Percentiles rank a stretch among this genome's conserved stretches.
phyloP scores from a whole-genome alignment of 2,113 vertebrate genomes.

The Oceanites oceanicus region DNA sequence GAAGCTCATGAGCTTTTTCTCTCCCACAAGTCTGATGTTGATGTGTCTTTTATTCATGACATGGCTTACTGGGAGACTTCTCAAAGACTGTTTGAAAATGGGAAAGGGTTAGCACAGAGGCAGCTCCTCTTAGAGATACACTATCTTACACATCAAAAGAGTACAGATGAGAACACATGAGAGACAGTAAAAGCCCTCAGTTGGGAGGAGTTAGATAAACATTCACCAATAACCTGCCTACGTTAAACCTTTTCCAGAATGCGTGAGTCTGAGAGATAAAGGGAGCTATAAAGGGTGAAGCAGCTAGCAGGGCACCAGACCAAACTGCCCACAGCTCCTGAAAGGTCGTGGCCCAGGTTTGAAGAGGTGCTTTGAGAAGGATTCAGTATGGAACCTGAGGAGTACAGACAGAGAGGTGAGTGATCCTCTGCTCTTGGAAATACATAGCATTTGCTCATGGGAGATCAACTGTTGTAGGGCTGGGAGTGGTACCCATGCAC shows the following conservation, averaged over 20 bases:
- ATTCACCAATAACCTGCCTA: constrained; percentile 51
- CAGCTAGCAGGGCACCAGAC: not conserved
- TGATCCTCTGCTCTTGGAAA: not conserved
- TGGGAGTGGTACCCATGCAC: not conserved
- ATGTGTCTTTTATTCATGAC: not conserved
- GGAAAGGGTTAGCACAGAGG: not conserved
- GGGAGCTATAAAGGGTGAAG: constrained; percentile 60
- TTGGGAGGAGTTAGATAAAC: constrained; percentile 56
- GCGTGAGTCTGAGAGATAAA: constrained; percentile 44
- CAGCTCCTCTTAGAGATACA: not conserved
- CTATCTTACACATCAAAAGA: constrained; percentile 64
- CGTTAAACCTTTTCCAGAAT: constrained; percentile 43
- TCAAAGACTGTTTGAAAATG: not conserved
- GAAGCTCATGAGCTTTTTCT: not conserved
- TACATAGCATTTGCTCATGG: fast-evolving
- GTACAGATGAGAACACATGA: not conserved
- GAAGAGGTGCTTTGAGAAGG: not conserved
- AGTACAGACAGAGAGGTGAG: constrained; percentile 80
- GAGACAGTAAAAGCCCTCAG: not conserved
- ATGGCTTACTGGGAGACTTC: not conserved
- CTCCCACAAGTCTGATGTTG: not conserved
- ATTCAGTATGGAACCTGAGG: constrained; percentile 61
- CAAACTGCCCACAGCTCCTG: not conserved
- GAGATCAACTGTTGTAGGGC: not conserved
- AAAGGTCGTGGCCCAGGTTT: not conserved